Evolutionary conservation across 2,797 vertebrate genomes (phyloP).

Genomic region (Urosaurus nigricauda): DNA sequence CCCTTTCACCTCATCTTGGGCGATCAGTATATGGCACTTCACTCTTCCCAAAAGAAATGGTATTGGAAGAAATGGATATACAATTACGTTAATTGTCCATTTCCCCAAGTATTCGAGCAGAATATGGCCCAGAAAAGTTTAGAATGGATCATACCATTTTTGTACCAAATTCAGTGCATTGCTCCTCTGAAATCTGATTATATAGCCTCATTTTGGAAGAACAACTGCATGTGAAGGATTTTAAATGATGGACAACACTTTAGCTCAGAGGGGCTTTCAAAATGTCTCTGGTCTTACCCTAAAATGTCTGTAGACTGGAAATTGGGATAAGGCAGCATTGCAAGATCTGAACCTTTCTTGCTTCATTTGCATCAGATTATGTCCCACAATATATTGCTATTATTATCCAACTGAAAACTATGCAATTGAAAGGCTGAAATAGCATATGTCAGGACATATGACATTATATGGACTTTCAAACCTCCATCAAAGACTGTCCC

Average conservation of each 20-base stretch:
- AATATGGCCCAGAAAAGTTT: not conserved
- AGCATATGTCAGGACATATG: slow-evolving; percentile 37
- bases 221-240: slow-evolving; percentile 33
- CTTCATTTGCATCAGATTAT: slow-evolving; percentile 57
- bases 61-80: not conserved
- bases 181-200: not conserved
- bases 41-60: not conserved
- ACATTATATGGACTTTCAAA: slow-evolving; percentile 26
- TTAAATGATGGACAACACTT: slow-evolving; percentile 11
- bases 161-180: not conserved
- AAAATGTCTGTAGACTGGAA: slow-evolving; percentile 20
- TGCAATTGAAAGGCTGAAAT: slow-evolving; percentile 36
- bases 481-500: no score
- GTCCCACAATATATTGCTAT: slow-evolving; percentile 51
- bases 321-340: slow-evolving; percentile 27
- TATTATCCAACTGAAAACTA: slow-evolving; percentile 50
- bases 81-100: not conserved
- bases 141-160: not conserved
- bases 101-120: not conserved
- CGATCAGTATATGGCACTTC: not conserved
- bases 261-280: slow-evolving; percentile 35
- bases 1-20: no score
- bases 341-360: slow-evolving; percentile 52
- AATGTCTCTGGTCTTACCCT: slow-evolving; percentile 48
- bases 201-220: slow-evolving; percentile 37